Base-by-base conservation (phyloP, 1,140 invertebrate genomes). In the Anagrus nilaparvatae region DNA sequence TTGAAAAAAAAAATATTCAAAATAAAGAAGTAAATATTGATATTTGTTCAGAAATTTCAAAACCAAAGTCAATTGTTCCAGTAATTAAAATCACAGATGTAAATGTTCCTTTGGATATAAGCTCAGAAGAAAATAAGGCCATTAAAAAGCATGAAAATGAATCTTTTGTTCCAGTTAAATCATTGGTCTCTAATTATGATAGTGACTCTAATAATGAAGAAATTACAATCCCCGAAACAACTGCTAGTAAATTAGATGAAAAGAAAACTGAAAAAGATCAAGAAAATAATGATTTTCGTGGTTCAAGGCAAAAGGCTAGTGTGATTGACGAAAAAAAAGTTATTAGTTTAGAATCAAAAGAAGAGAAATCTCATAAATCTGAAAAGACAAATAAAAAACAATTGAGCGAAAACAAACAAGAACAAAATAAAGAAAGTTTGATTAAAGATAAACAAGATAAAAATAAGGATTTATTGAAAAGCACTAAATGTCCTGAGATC, bases 141-240 rank as follows among this genome's bases (percentile, higher is more conserved):
- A 25, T 25, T 25, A 25, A 12, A 41, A 17, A 32, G 12, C n/a
- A 10, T 18, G 44, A 40, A 16, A 41, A 16, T 35, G 29, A 40
- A 31, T 10, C 17, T 12, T 10, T 17, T 16, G 4, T 27, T 17
- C 21, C 10, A 39, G 12, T 9, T 37, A 44, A 55, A 50, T 54
- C 56, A 4, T 45, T 63, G 13, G 62, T 62, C 5, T 51, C 55
- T 13, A 57, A 61, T 54, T 63, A 65, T 36, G 52, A 53, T 10
- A 61, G 60, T 32, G 45, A 47, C 19, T 39, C 35, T 5, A 35
- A 29, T 38, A 30, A 48, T 27, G 20, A 13, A 7, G 29, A 37
- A 13, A n/a, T n/a, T n/a, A n/a, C n/a, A n/a, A n/a, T n/a, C n/a
- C n/a, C n/a, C n/a, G n/a, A n/a, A n/a, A n/a, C n/a, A n/a, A 48